Evolutionary conservation across 2,113 vertebrate genomes (phyloP), one percentile per base, ranked within the genome.

Genomic region (Phaethon lepturus): DNA sequence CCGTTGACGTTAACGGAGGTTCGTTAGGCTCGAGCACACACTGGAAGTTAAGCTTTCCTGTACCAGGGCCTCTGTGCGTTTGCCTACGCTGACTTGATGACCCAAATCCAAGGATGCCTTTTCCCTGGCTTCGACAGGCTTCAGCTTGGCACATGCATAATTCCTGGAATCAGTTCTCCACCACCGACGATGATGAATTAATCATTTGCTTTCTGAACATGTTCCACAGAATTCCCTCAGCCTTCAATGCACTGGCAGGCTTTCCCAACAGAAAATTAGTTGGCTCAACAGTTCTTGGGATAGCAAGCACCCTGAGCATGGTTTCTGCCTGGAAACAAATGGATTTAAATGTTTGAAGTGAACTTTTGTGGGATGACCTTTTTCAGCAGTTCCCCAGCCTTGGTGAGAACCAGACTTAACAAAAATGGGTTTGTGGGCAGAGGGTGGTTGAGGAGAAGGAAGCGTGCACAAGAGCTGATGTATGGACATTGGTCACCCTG

Each of bases 201-300:
- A 96, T 95, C 93, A 87, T 95, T 95, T 83, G 63, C 89, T 88
- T 95, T 96, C 95, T 90, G 93, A 96, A 95, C 22, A 0, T 79
- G 84, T 93, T 96, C 94, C 94, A 95, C 84, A 94, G 94, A 96
- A 96, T 93, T 96, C 91, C 95, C 95, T 97, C 90, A 88, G 93
- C 71, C 75, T 96, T 90, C 91, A 85, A 90, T 14, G 5, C 1
- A 10, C 90, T 97, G 97, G 93, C 95, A 93, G 79, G 78, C 80
- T 95, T 95, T 94, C 81, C 91, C 86, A 95, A 59, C 85, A 95
- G 94, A 93, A 95, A 93, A 96, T 96, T 44, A 90, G 81, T 76
- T 97, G 89, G 87, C 94, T 95, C 85, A 79, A 89, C 28, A 66
- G 55, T 44, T 94, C 92, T 75, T 91, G 67, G 91, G 84, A 94